Percentiles rank a stretch among this genome's conserved stretches.
Evolutionary conservation across 2,888 invertebrate genomes (phyloP).

Genomic region (Calliopum simillimum): DNA sequence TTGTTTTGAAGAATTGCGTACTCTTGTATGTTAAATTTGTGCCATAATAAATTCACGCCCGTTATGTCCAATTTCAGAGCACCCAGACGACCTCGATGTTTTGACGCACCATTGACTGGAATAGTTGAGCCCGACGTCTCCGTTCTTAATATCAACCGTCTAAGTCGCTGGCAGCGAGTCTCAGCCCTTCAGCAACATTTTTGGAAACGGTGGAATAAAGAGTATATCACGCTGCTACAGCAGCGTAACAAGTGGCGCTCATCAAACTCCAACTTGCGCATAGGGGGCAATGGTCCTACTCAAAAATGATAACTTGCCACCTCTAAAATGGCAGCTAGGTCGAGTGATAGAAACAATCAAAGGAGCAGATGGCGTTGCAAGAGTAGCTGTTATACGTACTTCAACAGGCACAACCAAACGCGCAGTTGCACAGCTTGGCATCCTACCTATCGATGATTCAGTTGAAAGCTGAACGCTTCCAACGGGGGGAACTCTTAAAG

Average conservation of each 20-base stretch:
- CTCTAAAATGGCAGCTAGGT: constrained; percentile 42
- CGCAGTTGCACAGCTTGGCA: constrained; percentile 36
- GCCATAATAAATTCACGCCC: constrained; percentile 43
- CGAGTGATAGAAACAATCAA: constrained; percentile 21
- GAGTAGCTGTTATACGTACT: constrained; percentile 35
- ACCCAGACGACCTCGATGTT: constrained; percentile 40
- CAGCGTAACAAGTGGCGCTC: constrained; percentile 43
- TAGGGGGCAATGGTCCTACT: constrained; percentile 30
- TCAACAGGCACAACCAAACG: constrained; percentile 30
- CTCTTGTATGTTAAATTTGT: constrained; percentile 40
- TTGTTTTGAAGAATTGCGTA: constrained; percentile 42
- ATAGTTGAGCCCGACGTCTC: constrained; percentile 41
- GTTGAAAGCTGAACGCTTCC: constrained; percentile 40
- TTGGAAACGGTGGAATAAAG: constrained; percentile 41
- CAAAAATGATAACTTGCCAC: too few relatives aligned
- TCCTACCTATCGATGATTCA: constrained; percentile 29
- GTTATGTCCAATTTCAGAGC: constrained; percentile 37
- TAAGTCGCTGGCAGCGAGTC: constrained; percentile 38
- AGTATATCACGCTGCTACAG: constrained; percentile 42
- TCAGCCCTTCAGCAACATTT: constrained; percentile 41
- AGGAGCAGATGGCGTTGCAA: constrained; percentile 36
- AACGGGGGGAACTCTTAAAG: constrained; percentile 35
- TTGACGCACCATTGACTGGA: constrained; percentile 38
- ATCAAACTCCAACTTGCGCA: constrained; percentile 18
- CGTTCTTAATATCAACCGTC: constrained; percentile 35